These are phyloP conservation scores for Ips nitidus DNA, from an alignment of 1,140 invertebrate genomes.

Conservation along the genomic window DNA sequence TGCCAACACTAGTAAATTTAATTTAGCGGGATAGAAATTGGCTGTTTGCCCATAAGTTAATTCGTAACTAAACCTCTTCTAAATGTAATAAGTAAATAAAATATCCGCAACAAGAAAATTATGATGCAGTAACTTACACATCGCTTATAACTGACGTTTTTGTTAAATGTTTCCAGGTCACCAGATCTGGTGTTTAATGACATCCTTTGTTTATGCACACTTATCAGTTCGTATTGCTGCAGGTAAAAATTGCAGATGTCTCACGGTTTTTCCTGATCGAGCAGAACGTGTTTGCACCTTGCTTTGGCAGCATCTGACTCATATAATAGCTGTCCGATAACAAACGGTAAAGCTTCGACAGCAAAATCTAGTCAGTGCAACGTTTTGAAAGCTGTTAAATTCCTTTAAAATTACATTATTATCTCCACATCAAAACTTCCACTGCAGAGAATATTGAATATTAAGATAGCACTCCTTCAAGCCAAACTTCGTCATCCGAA, in stretches of 20 bases:
- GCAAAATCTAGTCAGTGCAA: not conserved
- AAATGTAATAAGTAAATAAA: not conserved
- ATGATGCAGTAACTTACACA: not conserved
- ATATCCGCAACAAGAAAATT: not conserved
- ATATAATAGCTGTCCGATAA: constrained; percentile 4
- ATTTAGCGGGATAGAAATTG: constrained; percentile 24
- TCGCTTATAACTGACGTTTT: not conserved
- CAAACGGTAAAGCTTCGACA: not conserved
- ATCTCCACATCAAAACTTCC: too few species aligned
- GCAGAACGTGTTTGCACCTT: constrained; percentile 25
- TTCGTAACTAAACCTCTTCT: constrained; percentile 17
- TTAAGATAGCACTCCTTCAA: too few species aligned
- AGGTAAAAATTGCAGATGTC: constrained; percentile 14
- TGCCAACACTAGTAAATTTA: constrained; percentile 26
- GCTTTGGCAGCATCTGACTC: constrained; percentile 21
- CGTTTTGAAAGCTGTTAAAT: not conserved
- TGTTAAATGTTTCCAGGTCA: not conserved
- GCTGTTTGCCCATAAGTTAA: constrained; percentile 16
- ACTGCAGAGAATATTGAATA: too few species aligned
- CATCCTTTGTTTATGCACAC: not conserved
- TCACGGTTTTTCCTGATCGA: constrained; percentile 3
- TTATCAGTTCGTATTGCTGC: not conserved
- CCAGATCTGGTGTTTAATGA: not conserved
- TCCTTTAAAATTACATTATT: not conserved
- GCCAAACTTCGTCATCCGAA: not conserved